Evolutionary conservation across 2,113 vertebrate genomes (phyloP).

Genomic region (Amia ocellicauda): DNA sequence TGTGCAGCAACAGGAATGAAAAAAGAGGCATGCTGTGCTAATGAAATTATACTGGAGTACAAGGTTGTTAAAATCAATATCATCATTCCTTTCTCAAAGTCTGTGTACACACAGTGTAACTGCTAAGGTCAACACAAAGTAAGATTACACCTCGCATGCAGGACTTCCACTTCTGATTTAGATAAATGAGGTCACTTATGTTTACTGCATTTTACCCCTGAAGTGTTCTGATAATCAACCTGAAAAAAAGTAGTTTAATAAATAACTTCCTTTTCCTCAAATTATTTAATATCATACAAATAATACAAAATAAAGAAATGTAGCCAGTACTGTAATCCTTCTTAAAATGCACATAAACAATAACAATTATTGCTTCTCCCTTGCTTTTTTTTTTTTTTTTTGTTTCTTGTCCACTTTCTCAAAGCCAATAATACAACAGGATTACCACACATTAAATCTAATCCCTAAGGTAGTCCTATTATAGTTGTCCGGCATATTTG

Average conservation of each 20-base stretch:
- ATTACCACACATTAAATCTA: no score
- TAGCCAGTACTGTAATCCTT: no score
- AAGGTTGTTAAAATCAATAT: slow-evolving; percentile 17
- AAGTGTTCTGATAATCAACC: background rate
- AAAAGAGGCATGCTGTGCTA: slow-evolving; percentile 4
- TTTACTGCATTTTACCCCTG: background rate
- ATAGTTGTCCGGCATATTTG: no score
- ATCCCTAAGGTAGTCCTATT: no score
- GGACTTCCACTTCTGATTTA: slow-evolving; percentile 5
- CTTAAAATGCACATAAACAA: no score
- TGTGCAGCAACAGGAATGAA: no score
- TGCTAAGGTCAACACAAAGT: slow-evolving; percentile 14
- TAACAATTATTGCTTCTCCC: no score
- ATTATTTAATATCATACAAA: no score
- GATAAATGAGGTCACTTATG: slow-evolving; percentile 14
- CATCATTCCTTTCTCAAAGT: slow-evolving; percentile 15
- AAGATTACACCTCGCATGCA: slow-evolving; percentile 6
- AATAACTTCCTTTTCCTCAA: background rate
- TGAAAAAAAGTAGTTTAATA: background rate
- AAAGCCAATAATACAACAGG: no score
- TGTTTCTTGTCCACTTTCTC: no score
- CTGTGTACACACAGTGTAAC: background rate
- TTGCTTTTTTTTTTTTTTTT: no score
- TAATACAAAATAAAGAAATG: no score
- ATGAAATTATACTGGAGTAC: slow-evolving; percentile 16